Base-by-base conservation (phyloP, 2,797 vertebrate species). In the Knipowitschia caucasica region DNA sequence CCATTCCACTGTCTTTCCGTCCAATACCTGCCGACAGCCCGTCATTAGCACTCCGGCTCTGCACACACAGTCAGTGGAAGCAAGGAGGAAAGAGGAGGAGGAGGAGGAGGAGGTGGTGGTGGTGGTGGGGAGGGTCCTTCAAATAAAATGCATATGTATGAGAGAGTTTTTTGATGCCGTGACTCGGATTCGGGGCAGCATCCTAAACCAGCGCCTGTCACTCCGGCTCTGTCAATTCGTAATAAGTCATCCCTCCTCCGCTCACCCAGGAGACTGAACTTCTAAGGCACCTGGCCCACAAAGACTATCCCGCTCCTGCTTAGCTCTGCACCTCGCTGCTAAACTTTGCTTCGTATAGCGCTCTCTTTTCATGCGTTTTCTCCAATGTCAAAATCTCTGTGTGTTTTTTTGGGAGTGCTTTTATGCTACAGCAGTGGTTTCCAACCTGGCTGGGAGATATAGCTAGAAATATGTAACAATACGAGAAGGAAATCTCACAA, bases 81-180 rank as follows among this genome's bases (percentile, higher is more conserved):
- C n/a, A n/a, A n/a, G n/a, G n/a, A n/a, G n/a, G n/a, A n/a, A n/a
- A 10, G 3, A 20, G 36, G 36, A 8, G 2, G 72, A 25, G 40
- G 14, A 15, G 4, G 42, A 63, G 56, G 53, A 21, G 2, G 14
- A 40, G 67, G 59, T 53, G 74, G 51, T 29, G 27, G 27, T 10
- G 10, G 27, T 10, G 27, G 27, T 6, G 71, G 75, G 62, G 67
- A 62, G 75, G 80, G 75, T 73, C 80, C 70, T 82, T 82, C 71
- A 83, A 83, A 85, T 78, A 71, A 73, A 83, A 81, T 85, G 70
- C 83, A 83, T 85, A 85, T 85, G 73, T 79, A 86, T 86, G 62
- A 75, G 75, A 60, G 9, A n/a, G n/a, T n/a, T 46, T 46, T 74
- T 83, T 80, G 77, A 82, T 80, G 78, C 61, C 61, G 72, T 74